Evolutionary conservation across 2,888 invertebrate species (phyloP), one percentile per base, ranked within the genome.

Genomic region (Eilema sororculum): DNA sequence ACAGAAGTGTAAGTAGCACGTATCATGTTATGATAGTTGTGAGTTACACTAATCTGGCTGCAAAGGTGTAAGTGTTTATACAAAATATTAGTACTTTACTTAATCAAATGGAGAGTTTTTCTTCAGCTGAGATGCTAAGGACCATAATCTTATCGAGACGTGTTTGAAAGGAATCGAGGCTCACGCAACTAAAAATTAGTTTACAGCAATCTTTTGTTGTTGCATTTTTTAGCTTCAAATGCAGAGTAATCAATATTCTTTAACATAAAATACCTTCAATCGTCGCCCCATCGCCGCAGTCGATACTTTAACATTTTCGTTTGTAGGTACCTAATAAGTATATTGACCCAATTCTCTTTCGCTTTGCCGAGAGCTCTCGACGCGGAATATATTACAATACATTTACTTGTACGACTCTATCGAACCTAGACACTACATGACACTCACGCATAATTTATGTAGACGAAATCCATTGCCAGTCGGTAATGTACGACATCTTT

Each of bases 361-460:
- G 10, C 22, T 25, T 30, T 52, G 52, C 30, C 56, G 65, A 65
- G 65, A 65, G 33, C 65, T 46, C 52, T 69, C 69, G 20, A 24
- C 60, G 46, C 30, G 46, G 77, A 74, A 74, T 78, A 77, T 58
- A 77, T 77, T 74, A 74, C 71, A 77, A 77, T 77, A 76, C 69
- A 71, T 71, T 77, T 71, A 62, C 37, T 68, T 25, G 52, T 59
- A 41, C 59, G 41, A 56, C 65, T 66, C 52, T 63, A 63, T 63
- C 60, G 52, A 69, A 56, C 22, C 56, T 12, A 16, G 56, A 16
- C 28, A n/a, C 13, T 30, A 30, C n/a, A n/a, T n/a, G n/a, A n/a
- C n/a, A n/a, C n/a, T n/a, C n/a, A n/a, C n/a, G 13, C 41, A 20
- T 30, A 13, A 28, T 22, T n/a, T 37, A 22, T 22, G 30, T 22